These are phyloP conservation scores for Tortricodes alternella DNA, from an alignment of 2,888 invertebrate genomes.

Conservation along the genomic window DNA sequence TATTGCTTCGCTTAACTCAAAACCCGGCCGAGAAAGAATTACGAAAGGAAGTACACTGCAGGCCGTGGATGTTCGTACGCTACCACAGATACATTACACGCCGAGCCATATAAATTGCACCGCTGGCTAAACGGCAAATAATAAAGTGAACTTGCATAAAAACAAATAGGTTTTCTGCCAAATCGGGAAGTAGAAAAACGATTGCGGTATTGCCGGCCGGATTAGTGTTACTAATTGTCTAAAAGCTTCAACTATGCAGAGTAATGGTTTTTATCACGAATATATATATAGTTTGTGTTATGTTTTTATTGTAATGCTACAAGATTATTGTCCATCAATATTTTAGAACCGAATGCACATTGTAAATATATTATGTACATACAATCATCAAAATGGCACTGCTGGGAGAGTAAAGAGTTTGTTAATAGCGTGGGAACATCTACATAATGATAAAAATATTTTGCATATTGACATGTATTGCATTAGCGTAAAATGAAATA, in stretches of 20 bases:
- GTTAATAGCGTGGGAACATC: no score
- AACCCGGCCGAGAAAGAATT: conserved; percentile 61
- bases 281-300: no score
- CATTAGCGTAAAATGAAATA: no score
- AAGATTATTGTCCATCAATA: no score
- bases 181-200: conserved; percentile 43
- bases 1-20: conserved; percentile 71
- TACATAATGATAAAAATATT: no score
- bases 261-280: background rate
- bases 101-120: conserved; percentile 46
- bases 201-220: conserved; percentile 33
- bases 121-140: conserved; percentile 43
- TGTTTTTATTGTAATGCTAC: no score
- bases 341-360: no score
- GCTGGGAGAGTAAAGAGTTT: no score
- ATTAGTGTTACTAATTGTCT: conserved; percentile 36
- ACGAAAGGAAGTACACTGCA: conserved; percentile 52
- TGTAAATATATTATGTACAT: no score
- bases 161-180: conserved; percentile 42
- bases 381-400: no score
- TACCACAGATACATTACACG: conserved; percentile 52
- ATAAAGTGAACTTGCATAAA: conserved; percentile 46
- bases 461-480: no score
- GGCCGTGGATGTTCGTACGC: conserved; percentile 42
- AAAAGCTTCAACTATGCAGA: conserved; percentile 13